Base-by-base conservation (phyloP, 1,140 invertebrate species). In the Phocides pigmalion region DNA sequence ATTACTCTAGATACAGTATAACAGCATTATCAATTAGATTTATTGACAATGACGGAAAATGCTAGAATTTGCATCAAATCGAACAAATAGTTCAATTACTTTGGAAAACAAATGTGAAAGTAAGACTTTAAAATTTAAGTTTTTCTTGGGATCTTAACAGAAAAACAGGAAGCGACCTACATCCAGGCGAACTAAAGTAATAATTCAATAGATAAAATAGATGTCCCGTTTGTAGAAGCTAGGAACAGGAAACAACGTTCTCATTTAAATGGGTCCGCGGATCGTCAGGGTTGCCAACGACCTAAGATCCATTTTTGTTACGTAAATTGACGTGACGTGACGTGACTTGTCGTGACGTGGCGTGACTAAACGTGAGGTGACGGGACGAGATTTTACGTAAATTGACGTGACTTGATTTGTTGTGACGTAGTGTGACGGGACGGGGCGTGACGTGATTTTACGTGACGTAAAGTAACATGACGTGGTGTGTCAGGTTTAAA, bases 221-320 rank as follows among this genome's bases (percentile, higher is more conserved):
- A 77, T 73, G 62, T 62, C 44, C 63, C 58, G 61, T 62, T 46
- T 66, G 54, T 50, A 59, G 14, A 46, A 35, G 64, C 72, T 67
- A 73, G 64, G 53, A 39, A 58, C 19, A 58, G 54, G 66, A 66
- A 68, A 76, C 78, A 81, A 81, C 72, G 65, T 70, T 78, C 74
- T 81, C 74, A 81, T 84, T 84, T 81, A 84, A 84, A 84, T 84
- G 81, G 81, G 76, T 72, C 61, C 62, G 53, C 59, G 61, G 61
- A 58, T 9, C 14, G 9, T 9, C 14, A 44, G 53, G 53, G 53
- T 5, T 58, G 14, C 39, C 39, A 25, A 4, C 5, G 1, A 32
- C 28, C 28, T 32, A 32, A 32, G n/a, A 32, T 4, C 25, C 25
- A 8, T n/a, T n/a, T n/a, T n/a, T n/a, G n/a, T n/a, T n/a, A n/a